Percentiles rank a stretch among this genome's conserved stretches.
Evolutionary conservation across 2,113 vertebrate species (phyloP).

Genomic region (Myrmecophaga tridactyla): DNA sequence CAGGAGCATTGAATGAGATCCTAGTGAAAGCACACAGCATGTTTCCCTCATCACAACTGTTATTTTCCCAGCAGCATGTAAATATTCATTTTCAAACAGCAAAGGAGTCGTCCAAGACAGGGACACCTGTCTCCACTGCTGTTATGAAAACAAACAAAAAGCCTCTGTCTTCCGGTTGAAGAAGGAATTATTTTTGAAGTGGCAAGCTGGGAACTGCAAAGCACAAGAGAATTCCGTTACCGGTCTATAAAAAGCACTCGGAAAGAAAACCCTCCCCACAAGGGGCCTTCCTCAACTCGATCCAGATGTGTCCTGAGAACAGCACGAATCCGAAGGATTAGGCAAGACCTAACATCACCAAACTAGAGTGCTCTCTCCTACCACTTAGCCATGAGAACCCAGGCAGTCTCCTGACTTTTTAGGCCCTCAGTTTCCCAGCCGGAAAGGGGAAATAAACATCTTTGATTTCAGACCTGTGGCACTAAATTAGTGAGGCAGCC

Average conservation of each 20-base stretch:
- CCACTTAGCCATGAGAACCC: neutral
- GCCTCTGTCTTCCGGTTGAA: neutral
- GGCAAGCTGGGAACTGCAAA: neutral
- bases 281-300: neutral
- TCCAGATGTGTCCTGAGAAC: neutral
- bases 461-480: too few relatives aligned
- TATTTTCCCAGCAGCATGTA: accelerated
- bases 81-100: neutral
- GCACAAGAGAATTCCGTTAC: neutral
- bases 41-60: accelerated
- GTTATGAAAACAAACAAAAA: neutral
- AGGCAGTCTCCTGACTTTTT: neutral
- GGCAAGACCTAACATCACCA: neutral
- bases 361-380: neutral
- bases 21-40: neutral
- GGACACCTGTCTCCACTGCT: neutral
- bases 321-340: neutral
- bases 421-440: neutral
- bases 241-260: neutral
- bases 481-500: neutral
- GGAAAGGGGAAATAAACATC: neutral
- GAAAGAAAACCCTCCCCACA: accelerated
- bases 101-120: neutral
- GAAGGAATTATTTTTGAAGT: neutral
- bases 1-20: neutral